Evolutionary conservation across 2,888 invertebrate species (phyloP), one percentile per base, ranked within the genome.

Genomic region (Patella caerulea): DNA sequence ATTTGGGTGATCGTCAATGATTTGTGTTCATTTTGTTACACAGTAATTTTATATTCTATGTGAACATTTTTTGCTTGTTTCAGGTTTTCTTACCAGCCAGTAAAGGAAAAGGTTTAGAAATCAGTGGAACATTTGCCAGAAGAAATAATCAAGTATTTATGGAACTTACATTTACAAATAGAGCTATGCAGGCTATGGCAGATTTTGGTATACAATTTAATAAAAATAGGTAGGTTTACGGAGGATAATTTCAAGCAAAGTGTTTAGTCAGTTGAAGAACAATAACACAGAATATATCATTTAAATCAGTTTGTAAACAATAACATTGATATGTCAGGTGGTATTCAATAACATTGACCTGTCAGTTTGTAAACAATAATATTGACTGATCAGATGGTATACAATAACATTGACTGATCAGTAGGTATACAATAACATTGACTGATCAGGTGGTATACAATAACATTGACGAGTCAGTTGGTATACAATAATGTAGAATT

Each of bases 131-230:
- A 9, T 99, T 99, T 93, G 95, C 95, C 0, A 94, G 96, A 86
- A 95, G 94, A 89, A 83, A 88, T 76, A 96, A 96, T 0, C 96
- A 96, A 92, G 94, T 97, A 79, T 95, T 94, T 78, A 98, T 99
- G 97, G 99, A 99, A 90, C 94, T 99, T 94, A 97, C 96, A 0
- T 95, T 99, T 90, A 96, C 96, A 59, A 99, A 99, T 93, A 97
- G 97, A 92, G 99, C 99, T 2, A 98, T 99, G 98, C 98, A 98
- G 92, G 95, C 97, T 17, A 98, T 99, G 97, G 94, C 94, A 86
- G 96, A 95, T 11, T 99, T 99, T 93, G 99, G 99, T 17, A 96
- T 99, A 90, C 99, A 99, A 91, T 95, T 99, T 88, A 99, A 99
- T 92, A 99, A 98, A 92, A 99, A 99, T 93, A 96, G 89, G 89